phyloP scores from a whole-genome alignment of 2,888 invertebrate species.

The Aproaerema taeniolella region DNA sequence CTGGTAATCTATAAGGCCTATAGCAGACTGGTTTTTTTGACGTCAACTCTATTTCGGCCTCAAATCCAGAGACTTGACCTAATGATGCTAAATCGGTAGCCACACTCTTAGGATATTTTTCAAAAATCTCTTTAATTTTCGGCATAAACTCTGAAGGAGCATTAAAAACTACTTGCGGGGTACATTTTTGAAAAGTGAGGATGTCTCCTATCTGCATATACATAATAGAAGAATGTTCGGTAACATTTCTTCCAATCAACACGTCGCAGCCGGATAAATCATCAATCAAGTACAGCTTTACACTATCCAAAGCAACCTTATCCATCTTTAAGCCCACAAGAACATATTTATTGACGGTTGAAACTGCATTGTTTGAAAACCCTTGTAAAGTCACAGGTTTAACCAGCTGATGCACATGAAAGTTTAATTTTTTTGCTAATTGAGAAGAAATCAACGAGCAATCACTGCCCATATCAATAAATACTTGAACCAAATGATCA shows the following conservation, averaged over 20 bases:
- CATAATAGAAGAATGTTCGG: neutral
- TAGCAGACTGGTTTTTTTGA: neutral
- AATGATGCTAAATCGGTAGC: neutral
- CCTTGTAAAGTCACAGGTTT: neutral
- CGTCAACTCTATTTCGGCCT: neutral
- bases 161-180: neutral
- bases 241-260: slow-evolving; percentile 1
- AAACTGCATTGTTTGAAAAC: neutral
- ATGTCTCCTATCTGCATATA: neutral
- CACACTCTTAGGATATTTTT: neutral
- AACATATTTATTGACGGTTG: neutral
- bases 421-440: neutral
- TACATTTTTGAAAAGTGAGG: neutral
- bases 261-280: neutral
- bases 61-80: neutral
- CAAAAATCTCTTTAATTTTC: neutral
- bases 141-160: neutral
- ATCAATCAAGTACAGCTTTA: neutral
- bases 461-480: slow-evolving; percentile 14
- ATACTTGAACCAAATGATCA: slow-evolving; percentile 2
- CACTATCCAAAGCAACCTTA: neutral
- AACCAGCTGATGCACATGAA: neutral
- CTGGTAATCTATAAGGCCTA: neutral
- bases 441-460: slow-evolving; percentile 11
- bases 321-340: neutral